Evolutionary conservation across 2,888 invertebrate genomes (phyloP), one percentile per base, ranked within the genome.

Genomic region (Zeuzera pyrina): DNA sequence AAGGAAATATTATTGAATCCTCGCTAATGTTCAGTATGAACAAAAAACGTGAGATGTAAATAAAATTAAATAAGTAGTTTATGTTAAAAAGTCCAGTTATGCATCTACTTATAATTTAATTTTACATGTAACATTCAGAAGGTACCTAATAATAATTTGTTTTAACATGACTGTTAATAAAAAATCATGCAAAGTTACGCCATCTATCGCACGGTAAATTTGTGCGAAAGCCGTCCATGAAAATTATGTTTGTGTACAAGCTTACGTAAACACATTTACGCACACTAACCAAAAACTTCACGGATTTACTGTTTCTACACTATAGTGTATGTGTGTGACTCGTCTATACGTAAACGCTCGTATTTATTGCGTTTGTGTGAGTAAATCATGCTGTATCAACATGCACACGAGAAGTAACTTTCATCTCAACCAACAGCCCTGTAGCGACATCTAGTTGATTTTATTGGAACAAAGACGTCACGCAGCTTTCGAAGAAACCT

Each of bases 371-470:
- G 31, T 21, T 40, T 47, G 63, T 60, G 63, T 49, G 51, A 28
- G 40, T 47, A 35, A 30, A 25, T 8, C 25, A 25, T 13, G 25
- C 19, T 36, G 40, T 47, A 39, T 52, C 41, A 48, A 28, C 28
- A n/a, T n/a, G 34, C 39, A 54, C 45, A 47, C 47, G 43, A 55
- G 47, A 46, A 38, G 32, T 25, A 49, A 47, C 46, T 49, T 61
- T 43, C 63, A 65, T 61, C 43, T 41, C 38, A 52, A 63, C 52
- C 42, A 57, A 46, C 59, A 23, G 44, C 55, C 66, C 39, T 14
- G 52, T 68, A 69, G 65, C 76, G 81, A 59, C 81, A 81, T 78
- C 81, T 83, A 63, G 63, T 55, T 35, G 8, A 22, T 30, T 27
- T 39, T 22, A 15, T 34, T 26, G 30, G 54, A 72, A 78, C 58